phyloP scores from a whole-genome alignment of 2,113 vertebrate genomes.

The Hystrix cristata region DNA sequence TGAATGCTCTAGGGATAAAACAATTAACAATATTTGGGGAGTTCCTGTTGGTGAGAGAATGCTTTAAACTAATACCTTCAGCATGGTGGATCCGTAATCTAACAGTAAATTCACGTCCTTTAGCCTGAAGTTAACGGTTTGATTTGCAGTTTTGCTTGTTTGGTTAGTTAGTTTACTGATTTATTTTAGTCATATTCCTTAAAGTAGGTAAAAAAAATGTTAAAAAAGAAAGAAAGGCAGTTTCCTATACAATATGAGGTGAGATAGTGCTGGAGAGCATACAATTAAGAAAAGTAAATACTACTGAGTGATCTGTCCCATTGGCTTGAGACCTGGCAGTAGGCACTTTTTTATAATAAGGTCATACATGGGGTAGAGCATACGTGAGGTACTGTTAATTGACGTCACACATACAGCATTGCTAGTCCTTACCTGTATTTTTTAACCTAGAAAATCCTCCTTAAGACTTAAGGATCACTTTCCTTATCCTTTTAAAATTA shows the following conservation, averaged over 20 bases:
- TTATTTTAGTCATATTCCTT: neutral
- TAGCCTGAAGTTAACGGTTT: constrained; percentile 36
- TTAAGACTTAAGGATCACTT: constrained; percentile 27
- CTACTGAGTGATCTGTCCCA: neutral
- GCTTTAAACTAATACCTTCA: neutral
- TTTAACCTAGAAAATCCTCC: constrained; percentile 54
- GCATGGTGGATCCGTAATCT: neutral
- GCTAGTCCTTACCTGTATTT: neutral
- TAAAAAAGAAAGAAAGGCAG: neutral
- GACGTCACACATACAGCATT: neutral
- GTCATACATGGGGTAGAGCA: neutral
- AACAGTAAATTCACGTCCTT: neutral
- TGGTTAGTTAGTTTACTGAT: neutral
- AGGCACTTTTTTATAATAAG: neutral
- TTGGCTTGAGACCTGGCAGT: neutral
- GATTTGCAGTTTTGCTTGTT: constrained; percentile 50
- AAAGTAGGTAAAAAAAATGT: constrained; percentile 35
- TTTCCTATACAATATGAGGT: neutral
- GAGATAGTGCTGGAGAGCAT: neutral
- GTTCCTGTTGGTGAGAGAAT: neutral
- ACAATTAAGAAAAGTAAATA: neutral
- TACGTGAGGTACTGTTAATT: fast-evolving
- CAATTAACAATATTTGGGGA: constrained; percentile 12
- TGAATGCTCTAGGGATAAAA: constrained; percentile 62
- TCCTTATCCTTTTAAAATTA: constrained; percentile 48